Percentiles rank a stretch among this genome's conserved stretches.
Evolutionary conservation across 1,140 invertebrate species (phyloP).

Genomic region (Zaprionus capensis): DNA sequence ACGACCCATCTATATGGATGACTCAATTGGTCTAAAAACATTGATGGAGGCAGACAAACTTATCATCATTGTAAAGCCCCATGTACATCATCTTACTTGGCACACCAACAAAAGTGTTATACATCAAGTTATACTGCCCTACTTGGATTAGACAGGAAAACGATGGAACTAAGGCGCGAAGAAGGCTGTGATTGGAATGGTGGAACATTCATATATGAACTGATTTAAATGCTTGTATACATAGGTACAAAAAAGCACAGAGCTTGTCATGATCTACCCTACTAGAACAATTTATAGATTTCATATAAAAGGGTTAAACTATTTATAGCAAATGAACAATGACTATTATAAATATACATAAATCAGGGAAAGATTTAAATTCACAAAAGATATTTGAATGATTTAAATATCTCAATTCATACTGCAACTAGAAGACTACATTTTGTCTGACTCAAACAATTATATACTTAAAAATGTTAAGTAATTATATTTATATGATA

Average conservation of each 20-base stretch:
- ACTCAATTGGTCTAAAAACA: constrained; percentile 91
- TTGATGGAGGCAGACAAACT: constrained; percentile 89
- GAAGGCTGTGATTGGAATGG: constrained; percentile 61
- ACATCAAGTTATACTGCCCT: constrained; percentile 91
- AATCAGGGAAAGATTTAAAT: not conserved
- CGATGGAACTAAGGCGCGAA: constrained; percentile 3
- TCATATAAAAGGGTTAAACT: not conserved
- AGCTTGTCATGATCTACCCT: not conserved
- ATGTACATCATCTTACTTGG: constrained; percentile 92
- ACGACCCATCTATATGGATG: constrained; percentile 89
- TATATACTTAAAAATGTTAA: not conserved
- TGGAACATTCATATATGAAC: constrained; percentile 24
- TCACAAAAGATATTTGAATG: not conserved
- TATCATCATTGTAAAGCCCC: constrained; percentile 88
- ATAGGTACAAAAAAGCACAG: not conserved
- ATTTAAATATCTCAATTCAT: not conserved
- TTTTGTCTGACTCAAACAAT: not conserved
- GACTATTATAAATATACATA: not conserved
- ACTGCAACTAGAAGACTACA: not conserved
- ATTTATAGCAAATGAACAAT: not conserved
- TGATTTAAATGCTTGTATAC: constrained; percentile 14
- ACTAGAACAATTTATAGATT: not conserved
- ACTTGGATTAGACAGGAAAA: constrained; percentile 87
- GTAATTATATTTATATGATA: not conserved
- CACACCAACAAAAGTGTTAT: constrained; percentile 91